Evolutionary conservation across 2,888 invertebrate species (phyloP).

Genomic region (Strigamia crassipes): DNA sequence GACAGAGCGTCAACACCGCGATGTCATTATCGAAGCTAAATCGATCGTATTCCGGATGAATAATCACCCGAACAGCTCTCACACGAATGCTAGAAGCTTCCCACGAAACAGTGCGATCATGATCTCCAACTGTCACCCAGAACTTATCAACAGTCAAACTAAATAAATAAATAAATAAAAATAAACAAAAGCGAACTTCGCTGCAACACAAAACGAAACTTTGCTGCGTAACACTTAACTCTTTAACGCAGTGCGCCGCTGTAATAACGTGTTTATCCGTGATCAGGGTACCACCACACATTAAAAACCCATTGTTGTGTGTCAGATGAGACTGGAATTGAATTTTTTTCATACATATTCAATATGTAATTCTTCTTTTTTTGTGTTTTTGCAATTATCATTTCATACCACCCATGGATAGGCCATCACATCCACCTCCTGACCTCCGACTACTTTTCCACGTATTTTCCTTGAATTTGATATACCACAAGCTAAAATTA

Average conservation of each 20-base stretch:
- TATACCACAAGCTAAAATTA: slow-evolving; percentile 44
- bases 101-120: background rate
- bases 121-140: slow-evolving; percentile 46
- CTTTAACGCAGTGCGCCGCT: slow-evolving; percentile 41
- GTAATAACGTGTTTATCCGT: slow-evolving; percentile 44
- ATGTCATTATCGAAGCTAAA: slow-evolving; percentile 43
- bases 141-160: background rate
- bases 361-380: background rate
- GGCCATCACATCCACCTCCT: slow-evolving; percentile 24
- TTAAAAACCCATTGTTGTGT: background rate
- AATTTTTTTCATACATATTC: background rate
- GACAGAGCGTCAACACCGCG: background rate
- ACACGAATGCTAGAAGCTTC: slow-evolving; percentile 4
- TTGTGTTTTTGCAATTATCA: background rate
- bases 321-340: slow-evolving; percentile 15
- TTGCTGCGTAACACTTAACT: background rate
- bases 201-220: background rate
- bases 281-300: slow-evolving; percentile 43
- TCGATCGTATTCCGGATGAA: slow-evolving; percentile 14
- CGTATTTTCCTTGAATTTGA: background rate
- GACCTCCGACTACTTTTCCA: slow-evolving; percentile 33
- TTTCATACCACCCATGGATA: slow-evolving; percentile 44
- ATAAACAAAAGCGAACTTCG: background rate
- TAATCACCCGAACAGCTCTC: background rate
- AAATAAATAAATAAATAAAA: background rate